phyloP scores from a whole-genome alignment of 2,113 vertebrate genomes.

The Isurus oxyrinchus region DNA sequence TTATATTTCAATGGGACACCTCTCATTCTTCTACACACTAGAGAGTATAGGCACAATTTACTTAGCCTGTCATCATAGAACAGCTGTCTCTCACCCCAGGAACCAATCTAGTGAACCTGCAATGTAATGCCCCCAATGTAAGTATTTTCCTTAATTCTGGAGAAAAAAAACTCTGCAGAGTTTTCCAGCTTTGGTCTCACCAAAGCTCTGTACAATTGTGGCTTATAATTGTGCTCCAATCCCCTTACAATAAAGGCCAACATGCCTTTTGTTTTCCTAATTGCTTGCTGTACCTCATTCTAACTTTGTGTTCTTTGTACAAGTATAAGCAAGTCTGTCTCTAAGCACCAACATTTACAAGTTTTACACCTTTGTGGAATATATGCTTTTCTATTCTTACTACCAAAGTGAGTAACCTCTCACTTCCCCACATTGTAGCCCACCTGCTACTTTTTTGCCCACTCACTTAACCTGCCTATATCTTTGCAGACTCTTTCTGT shows the following conservation, averaged over 20 bases:
- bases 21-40: background rate
- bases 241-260: background rate
- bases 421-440: no score
- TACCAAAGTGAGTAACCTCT: no score
- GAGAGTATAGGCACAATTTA: background rate
- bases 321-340: no score
- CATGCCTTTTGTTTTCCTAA: background rate
- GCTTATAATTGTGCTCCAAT: background rate
- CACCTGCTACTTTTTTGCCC: no score
- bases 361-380: no score
- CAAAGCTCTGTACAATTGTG: background rate
- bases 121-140: background rate
- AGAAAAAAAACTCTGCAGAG: background rate
- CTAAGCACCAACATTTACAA: no score
- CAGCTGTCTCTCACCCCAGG: background rate
- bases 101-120: background rate
- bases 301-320: no score
- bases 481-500: no score
- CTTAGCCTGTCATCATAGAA: background rate
- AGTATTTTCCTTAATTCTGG: background rate
- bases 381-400: no score
- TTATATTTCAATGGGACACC: background rate
- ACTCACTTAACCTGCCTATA: no score
- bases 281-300: background rate
- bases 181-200: background rate